Evolutionary conservation across 2,888 invertebrate genomes (phyloP).

Genomic region (Oasisia sp.): DNA sequence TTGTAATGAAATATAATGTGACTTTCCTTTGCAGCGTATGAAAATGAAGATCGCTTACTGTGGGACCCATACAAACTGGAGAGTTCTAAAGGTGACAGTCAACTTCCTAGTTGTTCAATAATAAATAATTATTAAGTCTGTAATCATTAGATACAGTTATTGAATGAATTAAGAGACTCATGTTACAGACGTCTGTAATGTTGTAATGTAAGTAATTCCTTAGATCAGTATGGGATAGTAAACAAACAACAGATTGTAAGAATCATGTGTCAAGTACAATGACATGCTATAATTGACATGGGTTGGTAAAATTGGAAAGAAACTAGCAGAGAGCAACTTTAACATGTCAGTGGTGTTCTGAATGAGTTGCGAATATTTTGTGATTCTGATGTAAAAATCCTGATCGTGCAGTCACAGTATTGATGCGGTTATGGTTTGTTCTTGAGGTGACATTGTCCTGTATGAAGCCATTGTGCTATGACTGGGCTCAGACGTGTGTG

Average conservation of each 20-base stretch:
- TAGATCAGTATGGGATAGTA: neutral
- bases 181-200: constrained; percentile 22
- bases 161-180: constrained; percentile 23
- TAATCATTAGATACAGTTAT: constrained; percentile 3
- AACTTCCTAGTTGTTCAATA: neutral
- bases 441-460: neutral
- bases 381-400: neutral
- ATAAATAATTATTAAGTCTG: neutral
- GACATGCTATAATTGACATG: neutral
- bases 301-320: neutral
- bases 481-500: neutral
- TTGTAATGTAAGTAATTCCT: neutral
- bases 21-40: constrained; percentile 53
- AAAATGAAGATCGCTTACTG: constrained; percentile 89
- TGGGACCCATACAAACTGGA: constrained; percentile 87
- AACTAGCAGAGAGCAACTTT: neutral
- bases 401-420: neutral
- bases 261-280: neutral
- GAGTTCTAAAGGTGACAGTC: constrained; percentile 55
- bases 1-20: neutral
- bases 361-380: neutral
- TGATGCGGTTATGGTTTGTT: neutral
- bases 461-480: neutral
- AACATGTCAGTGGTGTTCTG: neutral
- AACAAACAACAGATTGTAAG: neutral